Base-by-base conservation (phyloP, 1,140 invertebrate species). In the Lethocerus indicus region DNA sequence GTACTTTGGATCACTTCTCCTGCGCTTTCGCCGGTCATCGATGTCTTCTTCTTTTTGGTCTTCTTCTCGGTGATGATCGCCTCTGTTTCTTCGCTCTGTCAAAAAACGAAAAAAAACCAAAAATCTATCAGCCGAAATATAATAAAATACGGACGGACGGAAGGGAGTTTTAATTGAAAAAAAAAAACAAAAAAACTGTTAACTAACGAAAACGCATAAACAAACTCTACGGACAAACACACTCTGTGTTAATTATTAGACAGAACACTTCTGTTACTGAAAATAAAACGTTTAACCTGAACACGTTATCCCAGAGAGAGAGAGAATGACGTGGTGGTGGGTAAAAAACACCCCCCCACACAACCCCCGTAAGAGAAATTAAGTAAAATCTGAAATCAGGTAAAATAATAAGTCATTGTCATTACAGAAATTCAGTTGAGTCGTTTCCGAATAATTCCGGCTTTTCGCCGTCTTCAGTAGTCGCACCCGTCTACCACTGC, bases 11-110 rank as follows among this genome's bases (percentile, higher is more conserved):
- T 21, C 9, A 53, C 54, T 4, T 40, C 56, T 6, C 43, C 50
- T 16, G 47, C 54, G 6, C 28, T 44, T 13, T 28, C 51, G 2
- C 45, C 45, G n/a, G 41, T 46, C 20, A 27, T 49, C 14, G 46
- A 55, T 47, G 53, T 57, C 54, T 57, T 57, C 49, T 57, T 57
- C 21, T 55, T 57, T 27, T 53, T 54, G 29, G 52, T 54, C 16
- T 55, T 52, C 24, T 42, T 52, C 12, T 43, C 48, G n/a, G 54
- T 53, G 28, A 39, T 50, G 16, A 54, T 40, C 2, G 54, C 43
- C 35, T 57, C 56, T 23, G 49, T 50, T 16, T 39, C 26, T 27
- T 49, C 48, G 35, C 28, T 53, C 56, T 57, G 41, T 40, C 32
- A 51, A 36, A 29, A 7, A 40, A 25, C 3, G n/a, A 16, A 13